These are phyloP conservation scores for Galemys pyrenaicus DNA, from an alignment of 2,113 vertebrate species.

Conservation along the genomic window DNA sequence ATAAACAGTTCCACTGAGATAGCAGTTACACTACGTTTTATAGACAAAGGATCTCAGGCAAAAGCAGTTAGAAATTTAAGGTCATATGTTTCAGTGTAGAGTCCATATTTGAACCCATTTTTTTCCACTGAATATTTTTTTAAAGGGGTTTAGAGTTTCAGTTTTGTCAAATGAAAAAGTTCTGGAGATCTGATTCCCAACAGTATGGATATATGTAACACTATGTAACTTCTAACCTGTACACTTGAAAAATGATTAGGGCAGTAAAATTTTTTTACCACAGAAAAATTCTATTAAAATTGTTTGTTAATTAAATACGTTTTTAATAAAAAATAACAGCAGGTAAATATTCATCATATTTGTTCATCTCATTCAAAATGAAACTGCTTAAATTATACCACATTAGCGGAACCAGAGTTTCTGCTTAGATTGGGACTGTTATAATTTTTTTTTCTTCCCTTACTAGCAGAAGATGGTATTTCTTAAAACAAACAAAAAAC, in stretches of 20 bases:
- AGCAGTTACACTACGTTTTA: not conserved
- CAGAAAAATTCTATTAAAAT: not conserved
- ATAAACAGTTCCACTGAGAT: not conserved
- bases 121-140: not conserved
- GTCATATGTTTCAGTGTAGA: not conserved
- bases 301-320: constrained; percentile 11
- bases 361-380: not conserved
- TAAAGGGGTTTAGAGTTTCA: not conserved
- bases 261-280: not conserved
- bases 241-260: not conserved
- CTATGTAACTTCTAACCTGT: not conserved
- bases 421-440: not conserved
- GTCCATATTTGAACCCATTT: not conserved
- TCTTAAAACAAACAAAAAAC: not conserved
- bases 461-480: not conserved
- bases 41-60: not conserved
- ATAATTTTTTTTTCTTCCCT: not conserved
- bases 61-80: constrained; percentile 3
- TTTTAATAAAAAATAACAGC: not conserved
- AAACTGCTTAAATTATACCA: constrained; percentile 8
- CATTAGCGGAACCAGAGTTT: not conserved
- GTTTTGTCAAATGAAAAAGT: not conserved
- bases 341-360: not conserved
- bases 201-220: not conserved
- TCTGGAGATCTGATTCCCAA: not conserved